phyloP scores from a whole-genome alignment of 2,888 invertebrate genomes.

The Nomada lathburiana region DNA sequence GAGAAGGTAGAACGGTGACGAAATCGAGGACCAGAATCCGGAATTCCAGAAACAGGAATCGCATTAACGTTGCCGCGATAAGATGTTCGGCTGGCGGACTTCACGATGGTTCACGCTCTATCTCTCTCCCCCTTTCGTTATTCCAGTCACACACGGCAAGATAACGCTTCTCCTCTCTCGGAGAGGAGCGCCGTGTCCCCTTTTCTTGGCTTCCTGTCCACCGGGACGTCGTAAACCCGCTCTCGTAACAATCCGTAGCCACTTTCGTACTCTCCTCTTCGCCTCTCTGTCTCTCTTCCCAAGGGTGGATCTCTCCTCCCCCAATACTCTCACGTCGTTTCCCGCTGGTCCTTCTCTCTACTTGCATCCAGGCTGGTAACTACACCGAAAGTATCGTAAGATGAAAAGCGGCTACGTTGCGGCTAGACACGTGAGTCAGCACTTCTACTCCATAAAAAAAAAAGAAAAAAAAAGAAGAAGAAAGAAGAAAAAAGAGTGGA shows the following conservation, averaged over 20 bases:
- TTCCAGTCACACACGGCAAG: slow-evolving; percentile 79
- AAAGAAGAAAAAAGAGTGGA: no score
- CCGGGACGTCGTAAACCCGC: slow-evolving; percentile 77
- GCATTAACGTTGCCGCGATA: slow-evolving; percentile 72
- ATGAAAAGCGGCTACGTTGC: slow-evolving; percentile 30
- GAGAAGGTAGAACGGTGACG: slow-evolving; percentile 2
- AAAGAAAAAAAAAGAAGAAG: not conserved
- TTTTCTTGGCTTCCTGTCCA: slow-evolving; percentile 73
- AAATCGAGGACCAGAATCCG: slow-evolving; percentile 49
- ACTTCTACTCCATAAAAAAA: not conserved
- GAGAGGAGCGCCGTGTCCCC: slow-evolving; percentile 68
- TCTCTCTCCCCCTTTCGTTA: slow-evolving; percentile 66
- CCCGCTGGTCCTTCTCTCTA: not conserved
- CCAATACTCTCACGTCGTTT: slow-evolving; percentile 18
- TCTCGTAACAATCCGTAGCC: slow-evolving; percentile 75
- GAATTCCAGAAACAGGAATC: slow-evolving; percentile 70
- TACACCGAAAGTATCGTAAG: slow-evolving; percentile 31
- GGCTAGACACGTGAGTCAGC: slow-evolving; percentile 32
- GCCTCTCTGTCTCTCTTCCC: slow-evolving; percentile 9
- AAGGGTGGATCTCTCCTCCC: slow-evolving; percentile 13
- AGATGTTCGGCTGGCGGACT: slow-evolving; percentile 62
- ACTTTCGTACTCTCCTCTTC: slow-evolving; percentile 61
- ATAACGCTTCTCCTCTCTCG: slow-evolving; percentile 72
- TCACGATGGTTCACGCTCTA: slow-evolving; percentile 66
- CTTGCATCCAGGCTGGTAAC: slow-evolving; percentile 17